phyloP scores from a whole-genome alignment of 2,113 vertebrate species.

The Hippocampus mohnikei region DNA sequence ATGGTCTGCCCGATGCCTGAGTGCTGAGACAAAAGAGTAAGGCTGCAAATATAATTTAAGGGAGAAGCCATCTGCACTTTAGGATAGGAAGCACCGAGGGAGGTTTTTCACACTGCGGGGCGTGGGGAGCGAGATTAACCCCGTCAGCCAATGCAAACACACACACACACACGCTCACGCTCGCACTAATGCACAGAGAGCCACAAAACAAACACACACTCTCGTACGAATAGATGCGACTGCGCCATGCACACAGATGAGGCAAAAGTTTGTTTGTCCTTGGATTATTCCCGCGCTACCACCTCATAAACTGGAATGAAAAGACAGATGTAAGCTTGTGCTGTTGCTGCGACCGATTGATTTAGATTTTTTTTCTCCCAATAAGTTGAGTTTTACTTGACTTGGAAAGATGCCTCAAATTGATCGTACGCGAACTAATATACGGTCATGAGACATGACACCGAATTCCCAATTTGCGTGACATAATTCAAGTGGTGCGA shows the following conservation, averaged over 20 bases:
- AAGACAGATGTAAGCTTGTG: conserved; percentile 34
- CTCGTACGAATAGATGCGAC: not conserved
- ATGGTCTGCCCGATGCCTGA: not conserved
- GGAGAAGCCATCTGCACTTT: conserved; percentile 48
- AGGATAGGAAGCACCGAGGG: conserved; percentile 39
- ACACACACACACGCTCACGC: conserved; percentile 28
- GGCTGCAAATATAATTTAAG: conserved; percentile 38
- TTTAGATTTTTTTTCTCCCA: too few relatives aligned
- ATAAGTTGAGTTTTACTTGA: too few relatives aligned
- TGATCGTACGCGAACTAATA: too few relatives aligned
- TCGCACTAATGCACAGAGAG: conserved; percentile 3
- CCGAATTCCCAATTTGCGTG: too few relatives aligned
- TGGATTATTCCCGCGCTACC: conserved; percentile 28
- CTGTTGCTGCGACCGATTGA: conserved; percentile 27
- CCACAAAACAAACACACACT: conserved; percentile 3
- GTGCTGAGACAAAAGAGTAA: conserved; percentile 4
- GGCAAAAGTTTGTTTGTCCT: conserved; percentile 45
- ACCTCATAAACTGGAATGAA: conserved; percentile 15
- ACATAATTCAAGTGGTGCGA: too few relatives aligned
- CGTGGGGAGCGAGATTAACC: conserved; percentile 41
- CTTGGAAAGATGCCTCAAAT: too few relatives aligned
- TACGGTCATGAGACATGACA: too few relatives aligned
- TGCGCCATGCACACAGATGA: conserved; percentile 26
- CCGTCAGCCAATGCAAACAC: conserved; percentile 44
- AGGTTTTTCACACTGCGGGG: conserved; percentile 41